Conservation (phyloP, 2,797 vertebrate genomes). For the Channa striata region DNA sequence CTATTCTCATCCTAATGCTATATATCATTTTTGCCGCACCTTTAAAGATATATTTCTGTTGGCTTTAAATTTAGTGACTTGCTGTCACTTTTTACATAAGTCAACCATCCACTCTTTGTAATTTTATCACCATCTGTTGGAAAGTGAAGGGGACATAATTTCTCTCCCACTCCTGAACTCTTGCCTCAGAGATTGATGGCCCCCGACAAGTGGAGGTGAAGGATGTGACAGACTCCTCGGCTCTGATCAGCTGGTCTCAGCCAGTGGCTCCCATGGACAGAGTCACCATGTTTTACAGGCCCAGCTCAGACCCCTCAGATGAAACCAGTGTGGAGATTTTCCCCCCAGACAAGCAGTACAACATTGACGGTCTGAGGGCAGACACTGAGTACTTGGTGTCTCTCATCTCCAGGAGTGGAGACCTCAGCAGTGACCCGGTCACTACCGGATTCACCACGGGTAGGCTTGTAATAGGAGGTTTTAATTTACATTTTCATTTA, state of each 20-base stretch:
- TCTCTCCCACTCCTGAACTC: background rate
- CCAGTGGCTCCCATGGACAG: constrained; percentile 87
- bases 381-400: constrained; percentile 92
- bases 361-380: constrained; percentile 86
- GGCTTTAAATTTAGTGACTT: too few relatives aligned
- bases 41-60: too few relatives aligned
- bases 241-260: constrained; percentile 91
- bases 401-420: constrained; percentile 84
- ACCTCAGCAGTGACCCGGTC: constrained; percentile 85
- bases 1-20: too few relatives aligned
- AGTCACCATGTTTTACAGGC: constrained; percentile 86
- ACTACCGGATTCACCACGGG: constrained; percentile 90
- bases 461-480: constrained; percentile 46
- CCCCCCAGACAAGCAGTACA: constrained; percentile 88
- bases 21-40: too few relatives aligned
- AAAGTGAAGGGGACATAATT: background rate
- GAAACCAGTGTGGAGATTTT: constrained; percentile 85
- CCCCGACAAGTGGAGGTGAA: constrained; percentile 89
- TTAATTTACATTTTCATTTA: background rate
- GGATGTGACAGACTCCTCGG: constrained; percentile 91
- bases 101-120: too few relatives aligned
- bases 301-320: constrained; percentile 79
- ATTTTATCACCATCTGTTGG: too few relatives aligned
- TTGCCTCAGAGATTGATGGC: constrained; percentile 86
- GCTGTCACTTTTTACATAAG: too few relatives aligned